Base-by-base conservation (phyloP, 2,113 vertebrate species). In the Halichoeres trimaculatus region DNA sequence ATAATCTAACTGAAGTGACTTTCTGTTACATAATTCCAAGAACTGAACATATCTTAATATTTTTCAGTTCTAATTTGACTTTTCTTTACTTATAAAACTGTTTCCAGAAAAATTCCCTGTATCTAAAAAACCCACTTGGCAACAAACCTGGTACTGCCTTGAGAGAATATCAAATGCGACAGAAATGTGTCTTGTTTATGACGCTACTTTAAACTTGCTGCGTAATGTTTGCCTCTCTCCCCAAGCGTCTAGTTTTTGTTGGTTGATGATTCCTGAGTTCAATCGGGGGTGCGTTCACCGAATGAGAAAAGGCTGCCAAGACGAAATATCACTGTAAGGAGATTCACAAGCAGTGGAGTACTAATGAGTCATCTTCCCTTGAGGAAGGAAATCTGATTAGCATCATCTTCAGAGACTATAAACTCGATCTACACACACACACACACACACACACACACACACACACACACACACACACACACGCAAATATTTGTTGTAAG, bases 311-410 rank as follows among this genome's bases (percentile, higher is more conserved):
- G 4, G 40, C 40, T 62, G 17, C 68, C 61, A 58, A 57, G 55
- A 61, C 66, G 58, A 79, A 60, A 71, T 66, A 76, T 79, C 59
- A 85, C 75, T 86, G 68, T 54, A 74, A 85, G 65, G 70, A 83
- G 80, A 75, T 58, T 85, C 73, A 61, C 55, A 70, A 79, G 54
- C 60, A 34, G 69, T 19, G 19, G 45, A 67, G 61, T 54, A 61
- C 76, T 81, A 87, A 88, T 87, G 83, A 91, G 71, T 90, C 76
- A 85, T 84, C 76, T 59, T 69, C 54, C 74, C 71, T 81, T 76
- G 43, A 75, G 86, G 74, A 52, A 70, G 70, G 62, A 71, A 81
- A 84, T 86, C 71, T 87, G 80, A 91, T 87, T 85, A 79, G 64
- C 86, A 67, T 78, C 66, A 76, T 85, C 82, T 80, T 78, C 64